Base-by-base conservation (phyloP, 2,797 vertebrate genomes). In the Florisuga fusca region DNA sequence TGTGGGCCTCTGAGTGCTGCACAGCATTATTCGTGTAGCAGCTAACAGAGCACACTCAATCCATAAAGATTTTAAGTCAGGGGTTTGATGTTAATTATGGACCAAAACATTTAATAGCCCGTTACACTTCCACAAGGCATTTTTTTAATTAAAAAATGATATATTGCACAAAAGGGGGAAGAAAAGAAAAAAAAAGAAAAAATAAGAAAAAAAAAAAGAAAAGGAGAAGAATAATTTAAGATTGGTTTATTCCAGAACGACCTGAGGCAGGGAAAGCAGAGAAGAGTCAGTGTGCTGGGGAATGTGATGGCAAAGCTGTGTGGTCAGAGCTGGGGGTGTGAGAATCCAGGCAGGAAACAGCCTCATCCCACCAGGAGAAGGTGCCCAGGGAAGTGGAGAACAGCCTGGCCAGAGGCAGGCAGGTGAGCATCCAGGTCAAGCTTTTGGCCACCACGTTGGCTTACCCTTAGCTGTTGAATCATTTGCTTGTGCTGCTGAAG, bases 101-200 rank as follows among this genome's bases (percentile, higher is more conserved):
- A 92, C 95, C 95, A 97, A 94, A 97, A 97, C 94, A 95, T 96
- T 97, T 96, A 97, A 96, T 67, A 94, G 96, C 95, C 96, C 10
- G 55, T 87, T 95, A 92, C 66, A 93, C 92, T 96, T 97, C 97
- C 96, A 94, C 51, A 1, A 94, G 97, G 97, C 97, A 86, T 94
- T 96, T 97, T 97, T 97, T 97, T 93, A 98, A 97, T 97, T 97
- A 97, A 98, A 96, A 97, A 97, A 96, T 97, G 97, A 98, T 93
- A 93, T 89, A 93, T 92, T 50, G 94, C 78, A 63, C 84, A 59
- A 95, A 74, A 22, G 66, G 31, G 29, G 4, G 6, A 41, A 41
- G 38, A 6, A 41, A 41, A 41, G 13, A 14, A 38, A 38, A 38
- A 38, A 34, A 64, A 74, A 36, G 57, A 20, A 48, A 7, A 27